Evolutionary conservation across 2,888 invertebrate genomes (phyloP).

Genomic region (Ellobium chinense): DNA sequence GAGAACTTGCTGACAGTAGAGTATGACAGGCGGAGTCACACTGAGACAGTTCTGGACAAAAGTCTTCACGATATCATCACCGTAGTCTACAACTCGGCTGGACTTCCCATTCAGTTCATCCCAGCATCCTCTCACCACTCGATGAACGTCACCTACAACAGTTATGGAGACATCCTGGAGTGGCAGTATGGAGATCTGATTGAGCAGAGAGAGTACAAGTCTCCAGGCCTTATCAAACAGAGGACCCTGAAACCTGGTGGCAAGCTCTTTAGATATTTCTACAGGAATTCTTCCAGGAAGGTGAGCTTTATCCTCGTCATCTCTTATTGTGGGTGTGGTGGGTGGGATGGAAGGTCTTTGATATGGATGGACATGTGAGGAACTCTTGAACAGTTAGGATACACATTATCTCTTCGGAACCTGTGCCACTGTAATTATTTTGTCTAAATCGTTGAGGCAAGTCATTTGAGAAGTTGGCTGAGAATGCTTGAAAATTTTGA

Average conservation of each 20-base stretch:
- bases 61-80: conserved; percentile 90
- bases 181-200: conserved; percentile 92
- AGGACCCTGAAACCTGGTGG: conserved; percentile 88
- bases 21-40: conserved; percentile 93
- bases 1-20: conserved; percentile 94
- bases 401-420: too few relatives aligned
- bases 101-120: conserved; percentile 85
- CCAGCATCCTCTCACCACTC: conserved; percentile 67
- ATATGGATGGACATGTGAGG: too few relatives aligned
- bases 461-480: too few relatives aligned
- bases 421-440: too few relatives aligned
- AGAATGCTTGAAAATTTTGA: too few relatives aligned
- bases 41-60: conserved; percentile 93
- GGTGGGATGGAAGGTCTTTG: too few relatives aligned
- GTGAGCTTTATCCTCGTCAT: too few relatives aligned
- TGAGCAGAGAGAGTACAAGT: conserved; percentile 92
- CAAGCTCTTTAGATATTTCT: conserved; percentile 93
- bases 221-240: conserved; percentile 89
- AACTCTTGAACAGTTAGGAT: too few relatives aligned
- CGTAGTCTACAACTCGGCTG: conserved; percentile 92
- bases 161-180: conserved; percentile 79
- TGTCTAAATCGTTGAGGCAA: too few relatives aligned
- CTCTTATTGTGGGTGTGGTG: too few relatives aligned
- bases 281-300: conserved; percentile 88
- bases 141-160: conserved; percentile 92